Evolutionary conservation across 2,888 invertebrate species (phyloP).

Genomic region (Ophion slaviceki): DNA sequence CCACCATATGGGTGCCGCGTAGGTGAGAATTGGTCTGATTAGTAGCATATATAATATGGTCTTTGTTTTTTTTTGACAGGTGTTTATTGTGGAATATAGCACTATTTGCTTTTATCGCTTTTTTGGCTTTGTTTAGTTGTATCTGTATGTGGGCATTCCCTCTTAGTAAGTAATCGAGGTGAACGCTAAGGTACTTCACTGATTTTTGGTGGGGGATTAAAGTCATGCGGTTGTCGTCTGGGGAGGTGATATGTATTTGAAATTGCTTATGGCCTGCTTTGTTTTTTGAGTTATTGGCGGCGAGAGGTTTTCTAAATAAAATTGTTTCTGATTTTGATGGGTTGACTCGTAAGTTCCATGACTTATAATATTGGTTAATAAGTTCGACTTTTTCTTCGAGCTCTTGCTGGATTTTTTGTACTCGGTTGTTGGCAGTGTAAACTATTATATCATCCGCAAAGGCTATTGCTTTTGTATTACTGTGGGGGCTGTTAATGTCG

Average conservation of each 20-base stretch:
- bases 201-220: not conserved
- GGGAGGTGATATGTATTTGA: not conserved
- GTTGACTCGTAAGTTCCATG: not conserved
- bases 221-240: not conserved
- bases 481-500: not conserved
- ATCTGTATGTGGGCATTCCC: not conserved
- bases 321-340: not conserved
- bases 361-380: not conserved
- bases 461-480: not conserved
- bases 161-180: not conserved
- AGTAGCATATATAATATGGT: conserved; percentile 35
- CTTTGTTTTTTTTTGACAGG: conserved; percentile 1
- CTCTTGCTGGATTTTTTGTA: not conserved
- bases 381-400: not conserved
- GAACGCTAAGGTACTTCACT: conserved; percentile 1
- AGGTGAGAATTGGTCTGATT: conserved; percentile 35
- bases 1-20: conserved; percentile 43
- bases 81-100: conserved; percentile 27
- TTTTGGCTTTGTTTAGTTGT: not conserved
- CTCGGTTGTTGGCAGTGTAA: not conserved
- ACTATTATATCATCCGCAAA: not conserved
- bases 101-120: conserved; percentile 7
- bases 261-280: not conserved
- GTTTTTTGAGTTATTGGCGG: not conserved
- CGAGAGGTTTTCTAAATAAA: not conserved